Base-by-base conservation (phyloP, 1,140 invertebrate species). In the Cheumatopsyche charites region DNA sequence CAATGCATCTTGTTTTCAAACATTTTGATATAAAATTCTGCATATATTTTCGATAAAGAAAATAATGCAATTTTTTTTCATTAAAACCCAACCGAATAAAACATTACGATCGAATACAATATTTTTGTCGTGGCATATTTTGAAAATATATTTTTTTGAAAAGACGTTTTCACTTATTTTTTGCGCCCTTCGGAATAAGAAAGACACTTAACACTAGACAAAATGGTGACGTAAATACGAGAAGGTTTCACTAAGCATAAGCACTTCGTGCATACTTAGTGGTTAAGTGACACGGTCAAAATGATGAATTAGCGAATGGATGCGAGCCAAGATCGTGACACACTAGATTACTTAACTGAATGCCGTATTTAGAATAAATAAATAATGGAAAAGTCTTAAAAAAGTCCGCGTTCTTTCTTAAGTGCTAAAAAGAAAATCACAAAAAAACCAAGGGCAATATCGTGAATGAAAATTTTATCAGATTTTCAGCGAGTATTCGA, bases 141-240 rank as follows among this genome's bases (percentile, higher is more conserved):
- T 9, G 3, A 36, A 9, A 36, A 36, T 9, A 4, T 36, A 4
- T 36, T 36, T 4, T 36, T 9, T 36, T 9, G 29, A 3, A 9
- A 36, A 9, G 29, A 3, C 3, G 3, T 36, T 36, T 36, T 36
- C 29, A 36, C 9, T 36, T 36, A 4, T 36, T 36, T 9, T 36
- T 9, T 4, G 29, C 29, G 29, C 29, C 29, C 12, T 26, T 5
- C 4, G 11, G 15, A 26, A 67, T 49, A 43, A 67, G 49, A 67
- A 67, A 67, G 45, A 52, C 19, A 67, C 65, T 47, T 65, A 67
- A 23, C 45, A 26, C 43, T 41, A 19, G 45, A 43, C 29, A 67
- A 49, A 67, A 67, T 67, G 65, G 65, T 43, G 7, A 21, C 45
- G 49, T 67, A 67, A 67, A 67, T 43, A 67, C 65, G 36, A 23